Evolutionary conservation across 2,888 invertebrate genomes (phyloP), one percentile per base, ranked within the genome.

Genomic region (Caenorhabditis sp.): DNA sequence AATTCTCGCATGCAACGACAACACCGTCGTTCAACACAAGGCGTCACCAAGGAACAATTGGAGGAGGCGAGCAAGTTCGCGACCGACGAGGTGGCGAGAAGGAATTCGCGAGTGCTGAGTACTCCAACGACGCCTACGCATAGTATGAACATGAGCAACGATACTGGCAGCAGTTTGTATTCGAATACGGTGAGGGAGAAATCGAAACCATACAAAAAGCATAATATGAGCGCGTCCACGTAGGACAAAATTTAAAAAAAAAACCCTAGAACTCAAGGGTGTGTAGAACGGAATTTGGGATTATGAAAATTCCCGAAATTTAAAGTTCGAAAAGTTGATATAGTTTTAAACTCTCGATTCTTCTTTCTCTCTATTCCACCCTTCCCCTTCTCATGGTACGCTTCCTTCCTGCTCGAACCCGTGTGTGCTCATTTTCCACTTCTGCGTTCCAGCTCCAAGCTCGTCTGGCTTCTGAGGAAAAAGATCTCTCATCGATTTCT

Each of bases 1-100:
- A 90, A 91, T 26, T 86, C 91, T 6, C 77, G 90, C 24, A 86
- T 91, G 85, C 90, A 92, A 72, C 85, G 91, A 28, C 88, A 88
- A 58, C 87, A 89, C 47, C 84, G 91, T 35, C 87, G 91, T 2
- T 90, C 90, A 6, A 91, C 91, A 1, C 91, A 91, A 76, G 90
- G 89, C 14, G 89, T 91, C 74, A 91, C 91, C 5, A 87, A 88
- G 75, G 88, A 89, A 41, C 89, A 88, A 72, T 47, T 88, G 44
- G 89, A 89, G 59, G 89, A 89, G 56, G 89, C 87, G 10, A 80
- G 84, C n/a, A 72, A 80, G 66, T 74, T 85, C 72, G 87, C 86
- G 0, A 80, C 74, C 4, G 88, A 87, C 28, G 82, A 86, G 26
- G 73, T 70, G 19, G 68, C 80, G 16, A 63, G 84, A 63, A 28